Evolutionary conservation across 2,797 vertebrate genomes (phyloP).

Genomic region (Apogon talboti): DNA sequence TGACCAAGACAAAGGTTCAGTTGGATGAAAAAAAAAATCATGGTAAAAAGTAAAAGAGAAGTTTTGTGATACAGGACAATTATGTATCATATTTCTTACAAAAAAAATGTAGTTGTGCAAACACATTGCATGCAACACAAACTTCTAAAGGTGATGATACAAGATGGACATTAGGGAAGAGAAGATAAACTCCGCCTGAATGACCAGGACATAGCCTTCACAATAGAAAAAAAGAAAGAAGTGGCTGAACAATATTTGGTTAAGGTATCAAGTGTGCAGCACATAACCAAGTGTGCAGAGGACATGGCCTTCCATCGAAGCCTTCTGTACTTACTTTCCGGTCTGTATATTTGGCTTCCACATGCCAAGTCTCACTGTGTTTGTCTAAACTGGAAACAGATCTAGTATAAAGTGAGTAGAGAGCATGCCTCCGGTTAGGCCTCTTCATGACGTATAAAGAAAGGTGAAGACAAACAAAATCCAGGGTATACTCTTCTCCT

Average conservation of each 20-base stretch:
- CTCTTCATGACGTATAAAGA: too few species aligned
- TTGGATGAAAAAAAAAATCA: background rate
- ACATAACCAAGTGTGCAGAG: background rate
- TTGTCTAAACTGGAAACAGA: background rate
- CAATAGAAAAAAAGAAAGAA: background rate
- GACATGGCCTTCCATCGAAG: background rate
- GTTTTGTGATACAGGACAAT: background rate
- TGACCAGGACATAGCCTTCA: background rate
- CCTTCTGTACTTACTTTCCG: background rate
- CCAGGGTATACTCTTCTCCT: too few species aligned
- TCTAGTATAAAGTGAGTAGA: too few species aligned
- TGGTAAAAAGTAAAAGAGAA: background rate
- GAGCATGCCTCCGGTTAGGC: too few species aligned
- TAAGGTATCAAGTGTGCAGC: background rate
- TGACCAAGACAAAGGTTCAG: slow-evolving; percentile 9
- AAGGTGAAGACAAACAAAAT: too few species aligned
- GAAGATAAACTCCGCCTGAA: background rate
- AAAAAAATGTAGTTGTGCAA: background rate
- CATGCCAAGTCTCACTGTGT: background rate
- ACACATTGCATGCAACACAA: background rate
- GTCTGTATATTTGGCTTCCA: background rate
- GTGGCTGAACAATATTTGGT: background rate
- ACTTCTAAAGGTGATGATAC: background rate
- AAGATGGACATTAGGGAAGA: background rate
- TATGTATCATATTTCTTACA: background rate